Evolutionary conservation across 2,888 invertebrate genomes (phyloP).

Genomic region (Lasius fuliginosus): DNA sequence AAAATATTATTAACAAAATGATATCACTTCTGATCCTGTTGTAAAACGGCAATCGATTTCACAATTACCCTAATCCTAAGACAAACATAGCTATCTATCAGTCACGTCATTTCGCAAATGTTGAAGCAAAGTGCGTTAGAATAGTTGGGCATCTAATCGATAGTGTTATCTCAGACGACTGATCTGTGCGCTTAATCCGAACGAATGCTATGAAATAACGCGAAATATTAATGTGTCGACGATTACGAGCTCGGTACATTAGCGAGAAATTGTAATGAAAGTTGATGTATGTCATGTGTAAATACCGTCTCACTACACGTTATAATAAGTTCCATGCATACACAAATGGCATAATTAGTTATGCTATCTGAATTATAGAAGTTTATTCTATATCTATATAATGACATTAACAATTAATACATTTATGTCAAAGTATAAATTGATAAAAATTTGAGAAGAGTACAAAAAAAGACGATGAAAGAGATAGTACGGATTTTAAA

Average conservation of each 20-base stretch:
- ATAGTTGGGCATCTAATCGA: slow-evolving; percentile 40
- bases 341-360: neutral
- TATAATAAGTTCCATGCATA: neutral
- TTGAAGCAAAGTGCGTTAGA: slow-evolving; percentile 33
- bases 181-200: slow-evolving; percentile 44
- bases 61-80: slow-evolving; percentile 29
- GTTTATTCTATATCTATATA: neutral
- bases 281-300: slow-evolving; percentile 30
- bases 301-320: slow-evolving; percentile 3
- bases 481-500: neutral
- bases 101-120: slow-evolving; percentile 38
- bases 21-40: neutral
- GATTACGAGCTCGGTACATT: slow-evolving; percentile 28
- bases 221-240: slow-evolving; percentile 38
- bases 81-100: slow-evolving; percentile 49
- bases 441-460: neutral
- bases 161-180: slow-evolving; percentile 36
- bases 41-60: slow-evolving; percentile 41
- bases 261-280: slow-evolving; percentile 48
- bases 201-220: slow-evolving; percentile 49
- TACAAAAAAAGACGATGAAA: neutral
- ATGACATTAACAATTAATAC: neutral
- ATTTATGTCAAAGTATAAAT: neutral
- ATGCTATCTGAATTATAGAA: slow-evolving; percentile 3
- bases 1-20: neutral